Evolutionary conservation across 2,888 invertebrate genomes (phyloP), one percentile per base, ranked within the genome.

Genomic region (Rotaria magnacalcarata): DNA sequence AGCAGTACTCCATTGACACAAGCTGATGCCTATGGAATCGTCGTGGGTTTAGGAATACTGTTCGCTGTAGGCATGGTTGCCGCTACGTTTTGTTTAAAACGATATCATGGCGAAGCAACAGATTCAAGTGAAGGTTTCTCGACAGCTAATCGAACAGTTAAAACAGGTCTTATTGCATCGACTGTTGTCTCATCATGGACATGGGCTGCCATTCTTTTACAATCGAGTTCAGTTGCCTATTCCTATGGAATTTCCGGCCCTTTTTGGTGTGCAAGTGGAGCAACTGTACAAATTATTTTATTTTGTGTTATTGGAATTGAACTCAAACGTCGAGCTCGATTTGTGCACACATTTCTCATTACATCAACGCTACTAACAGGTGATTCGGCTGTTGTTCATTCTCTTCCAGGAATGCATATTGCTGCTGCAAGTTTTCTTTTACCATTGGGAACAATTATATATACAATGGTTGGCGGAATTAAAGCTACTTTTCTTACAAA

Each of bases 181-280:
- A 43, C 75, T 43, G 43, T 91, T n/a, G 90, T 91, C 4, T 91
- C 91, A 5, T 90, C 91, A 87, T 91, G 91, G 91, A 91, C 90
- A 41, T 91, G 91, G 91, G 90, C 91, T 6, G 91, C 91, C 16
- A 90, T 91, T 0, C 88, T 91, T 2, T 88, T 91, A 5, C 90
- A 90, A 88, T 91, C 91, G 0, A 89, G 90, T 0, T 89, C 90
- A 0, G 91, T 91, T 2, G 90, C 90, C 14, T 84, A 52, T 52
- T 56, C 84, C 54, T 86, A 54, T 85, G 91, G 91, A 10, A 89
- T 91, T 67, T 90, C 90, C 85, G 91, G 91, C 0, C 89, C 90
- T 0, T 90, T 90, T 87, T 91, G 91, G 91, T 91, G 91, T 88
- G 90, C 90, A 3, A 88, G 90, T 8, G 91, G 91, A 0, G 90